Percentiles rank a stretch among this genome's conserved stretches.
phyloP scores from a whole-genome alignment of 2,797 vertebrate species.

The Iguana delicatissima region DNA sequence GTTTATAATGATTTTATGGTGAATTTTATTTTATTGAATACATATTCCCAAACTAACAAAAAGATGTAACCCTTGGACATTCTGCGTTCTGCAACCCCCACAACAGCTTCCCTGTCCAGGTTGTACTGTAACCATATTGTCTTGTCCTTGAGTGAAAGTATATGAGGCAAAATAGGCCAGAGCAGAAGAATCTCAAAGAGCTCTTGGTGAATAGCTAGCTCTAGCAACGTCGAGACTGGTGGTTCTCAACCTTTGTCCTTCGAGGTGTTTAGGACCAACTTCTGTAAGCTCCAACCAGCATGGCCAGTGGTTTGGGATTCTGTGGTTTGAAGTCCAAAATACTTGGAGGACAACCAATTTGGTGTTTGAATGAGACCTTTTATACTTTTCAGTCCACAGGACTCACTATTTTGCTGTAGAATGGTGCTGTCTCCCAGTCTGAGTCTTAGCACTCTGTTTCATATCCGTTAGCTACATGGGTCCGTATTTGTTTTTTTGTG shows the following conservation, averaged over 20 bases:
- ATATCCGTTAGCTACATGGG: not conserved
- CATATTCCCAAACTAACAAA: not conserved
- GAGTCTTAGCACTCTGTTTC: not conserved
- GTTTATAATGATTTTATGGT: too few relatives aligned
- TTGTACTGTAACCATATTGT: not conserved
- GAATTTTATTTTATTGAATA: too few relatives aligned
- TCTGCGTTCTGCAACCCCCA: not conserved
- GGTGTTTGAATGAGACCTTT: not conserved
- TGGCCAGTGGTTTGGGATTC: too few relatives aligned
- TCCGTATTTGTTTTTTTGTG: not conserved
- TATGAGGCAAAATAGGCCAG: not conserved
- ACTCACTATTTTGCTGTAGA: not conserved
- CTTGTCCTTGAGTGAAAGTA: not conserved
- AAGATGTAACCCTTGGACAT: not conserved
- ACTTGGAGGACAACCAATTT: not conserved
- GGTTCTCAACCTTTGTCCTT: too few relatives aligned
- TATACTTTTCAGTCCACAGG: not conserved
- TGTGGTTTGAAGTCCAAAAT: too few relatives aligned
- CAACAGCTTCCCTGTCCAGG: not conserved
- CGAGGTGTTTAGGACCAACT: too few relatives aligned
- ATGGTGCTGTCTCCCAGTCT: not conserved
- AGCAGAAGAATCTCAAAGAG: not conserved
- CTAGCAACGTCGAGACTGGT: not conserved
- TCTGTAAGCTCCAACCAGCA: too few relatives aligned
- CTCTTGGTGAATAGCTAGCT: not conserved